Conservation (phyloP, 2,888 invertebrate genomes). For the Apotomis capreana region DNA sequence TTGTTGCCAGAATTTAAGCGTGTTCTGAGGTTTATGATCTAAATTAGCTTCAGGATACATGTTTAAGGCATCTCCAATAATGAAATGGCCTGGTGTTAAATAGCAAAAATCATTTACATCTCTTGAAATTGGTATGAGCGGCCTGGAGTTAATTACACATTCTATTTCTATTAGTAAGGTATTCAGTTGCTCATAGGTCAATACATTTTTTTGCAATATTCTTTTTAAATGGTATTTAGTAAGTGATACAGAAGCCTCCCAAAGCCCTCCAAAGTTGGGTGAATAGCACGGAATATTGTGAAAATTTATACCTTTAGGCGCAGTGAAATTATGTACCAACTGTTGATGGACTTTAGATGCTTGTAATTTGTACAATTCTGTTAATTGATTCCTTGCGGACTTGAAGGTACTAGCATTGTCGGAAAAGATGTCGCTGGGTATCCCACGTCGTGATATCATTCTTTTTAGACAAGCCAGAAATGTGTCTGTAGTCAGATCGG, state of each 20-base stretch:
- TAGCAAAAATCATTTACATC: slow-evolving; percentile 45
- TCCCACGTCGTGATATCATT: slow-evolving; percentile 32
- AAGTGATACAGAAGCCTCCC: slow-evolving; percentile 50
- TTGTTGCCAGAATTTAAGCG: slow-evolving; percentile 25
- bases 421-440: slow-evolving; percentile 37
- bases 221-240: slow-evolving; percentile 45
- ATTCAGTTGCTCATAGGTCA: slow-evolving; percentile 48
- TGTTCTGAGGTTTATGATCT: not conserved
- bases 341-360: slow-evolving; percentile 8
- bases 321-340: slow-evolving; percentile 3
- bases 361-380: slow-evolving; percentile 21
- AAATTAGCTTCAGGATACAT: slow-evolving; percentile 40
- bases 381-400: slow-evolving; percentile 30
- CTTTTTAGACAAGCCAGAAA: slow-evolving; percentile 42
- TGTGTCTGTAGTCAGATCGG: slow-evolving; percentile 38
- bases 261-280: slow-evolving; percentile 51
- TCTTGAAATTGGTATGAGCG: slow-evolving; percentile 46
- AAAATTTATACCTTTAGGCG: slow-evolving; percentile 44
- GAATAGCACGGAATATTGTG: slow-evolving; percentile 50
- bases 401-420: slow-evolving; percentile 39
- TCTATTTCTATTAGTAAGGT: slow-evolving; percentile 48
- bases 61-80: slow-evolving; percentile 49
- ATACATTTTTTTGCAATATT: not conserved
- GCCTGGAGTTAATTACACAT: slow-evolving; percentile 47
- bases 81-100: slow-evolving; percentile 54